These are phyloP conservation scores for Aphaenogaster rudis DNA, from an alignment of 1,140 invertebrate species.

Conservation along the genomic window DNA sequence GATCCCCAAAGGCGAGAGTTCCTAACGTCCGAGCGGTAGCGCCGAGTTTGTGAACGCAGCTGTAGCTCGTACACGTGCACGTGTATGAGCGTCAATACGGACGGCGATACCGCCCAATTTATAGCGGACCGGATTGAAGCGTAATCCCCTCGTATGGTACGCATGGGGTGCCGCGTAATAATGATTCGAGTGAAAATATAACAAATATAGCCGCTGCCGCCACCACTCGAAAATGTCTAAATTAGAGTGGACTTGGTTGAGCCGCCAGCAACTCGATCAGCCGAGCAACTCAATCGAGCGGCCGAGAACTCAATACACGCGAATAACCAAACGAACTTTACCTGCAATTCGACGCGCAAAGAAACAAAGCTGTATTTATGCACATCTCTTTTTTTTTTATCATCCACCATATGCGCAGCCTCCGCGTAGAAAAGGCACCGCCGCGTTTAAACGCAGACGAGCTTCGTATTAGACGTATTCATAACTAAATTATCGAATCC, in stretches of 20 bases:
- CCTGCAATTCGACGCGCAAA: background rate
- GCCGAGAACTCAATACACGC: conserved; percentile 14
- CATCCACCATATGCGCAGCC: background rate
- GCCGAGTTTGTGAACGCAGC: conserved; percentile 32
- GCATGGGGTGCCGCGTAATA: conserved; percentile 76
- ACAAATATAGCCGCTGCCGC: conserved; percentile 68
- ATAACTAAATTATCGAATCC: conserved; percentile 63
- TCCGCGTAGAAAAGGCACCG: background rate
- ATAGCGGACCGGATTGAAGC: conserved; percentile 78
- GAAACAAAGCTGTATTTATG: conserved; percentile 4
- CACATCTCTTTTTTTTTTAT: background rate
- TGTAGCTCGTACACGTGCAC: background rate
- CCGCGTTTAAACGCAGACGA: background rate
- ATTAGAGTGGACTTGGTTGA: conserved; percentile 70
- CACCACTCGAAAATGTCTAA: conserved; percentile 68
- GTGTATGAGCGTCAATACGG: conserved; percentile 29
- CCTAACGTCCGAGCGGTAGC: background rate
- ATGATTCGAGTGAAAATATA: conserved; percentile 78
- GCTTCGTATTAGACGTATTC: conserved; percentile 55
- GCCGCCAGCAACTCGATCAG: conserved; percentile 58
- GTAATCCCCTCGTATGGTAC: conserved; percentile 74
- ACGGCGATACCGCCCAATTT: conserved; percentile 78
- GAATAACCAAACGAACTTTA: conserved; percentile 29
- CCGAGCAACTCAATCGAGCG: conserved; percentile 18
- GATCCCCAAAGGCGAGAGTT: conserved; percentile 6